Conservation (phyloP, 1,140 invertebrate genomes). For the Agraylea sexmaculata region DNA sequence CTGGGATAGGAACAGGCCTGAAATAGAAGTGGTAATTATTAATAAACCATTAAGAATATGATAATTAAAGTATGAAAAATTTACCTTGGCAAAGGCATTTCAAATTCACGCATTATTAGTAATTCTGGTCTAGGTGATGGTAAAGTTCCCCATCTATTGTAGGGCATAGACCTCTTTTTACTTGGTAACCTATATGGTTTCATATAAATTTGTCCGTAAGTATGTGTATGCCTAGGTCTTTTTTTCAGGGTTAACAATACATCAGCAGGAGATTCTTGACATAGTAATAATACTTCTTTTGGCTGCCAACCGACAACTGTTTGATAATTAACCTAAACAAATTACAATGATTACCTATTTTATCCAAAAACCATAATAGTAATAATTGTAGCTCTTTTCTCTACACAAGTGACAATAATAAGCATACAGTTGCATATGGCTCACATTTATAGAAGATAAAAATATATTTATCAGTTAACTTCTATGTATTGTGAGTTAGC, state of each 20-base stretch:
- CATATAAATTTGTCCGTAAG: constrained; percentile 72
- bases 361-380: too few species aligned
- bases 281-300: constrained; percentile 64
- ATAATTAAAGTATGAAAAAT: constrained; percentile 10
- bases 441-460: not conserved
- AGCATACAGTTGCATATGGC: not conserved
- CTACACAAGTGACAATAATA: not conserved
- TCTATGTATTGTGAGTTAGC: constrained; percentile 68
- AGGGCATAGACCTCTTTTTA: constrained; percentile 54
- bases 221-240: constrained; percentile 68
- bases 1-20: constrained; percentile 23
- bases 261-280: constrained; percentile 69
- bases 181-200: constrained; percentile 65
- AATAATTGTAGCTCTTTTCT: too few species aligned
- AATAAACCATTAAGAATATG: constrained; percentile 6
- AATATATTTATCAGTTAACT: not conserved
- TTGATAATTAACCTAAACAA: constrained; percentile 68
- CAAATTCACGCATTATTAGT: constrained; percentile 51
- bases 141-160: constrained; percentile 53
- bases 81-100: constrained; percentile 47
- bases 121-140: constrained; percentile 53
- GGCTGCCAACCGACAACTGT: constrained; percentile 84
- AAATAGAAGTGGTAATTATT: too few species aligned
- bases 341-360: not conserved
- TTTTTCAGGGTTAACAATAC: constrained; percentile 75